Evolutionary conservation across 2,888 invertebrate species (phyloP).

Genomic region (Volucella inflata): DNA sequence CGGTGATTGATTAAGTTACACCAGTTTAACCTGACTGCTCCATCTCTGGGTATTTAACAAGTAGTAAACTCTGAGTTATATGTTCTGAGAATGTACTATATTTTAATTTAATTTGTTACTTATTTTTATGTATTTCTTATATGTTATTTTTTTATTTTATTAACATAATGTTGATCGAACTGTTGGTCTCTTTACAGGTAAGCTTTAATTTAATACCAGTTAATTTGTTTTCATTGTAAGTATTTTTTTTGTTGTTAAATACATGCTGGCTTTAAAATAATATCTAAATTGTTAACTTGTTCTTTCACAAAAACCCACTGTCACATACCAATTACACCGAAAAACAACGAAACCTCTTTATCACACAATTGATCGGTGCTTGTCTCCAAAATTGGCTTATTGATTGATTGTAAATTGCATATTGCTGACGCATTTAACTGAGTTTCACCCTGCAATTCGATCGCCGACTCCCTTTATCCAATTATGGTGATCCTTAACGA

Average conservation of each 20-base stretch:
- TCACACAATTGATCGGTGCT: conserved; percentile 30
- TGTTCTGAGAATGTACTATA: too few relatives aligned
- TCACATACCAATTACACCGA: conserved; percentile 29
- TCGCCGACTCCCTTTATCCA: conserved; percentile 21
- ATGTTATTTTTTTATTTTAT: too few relatives aligned
- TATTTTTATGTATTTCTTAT: background rate
- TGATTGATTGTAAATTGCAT: conserved; percentile 45
- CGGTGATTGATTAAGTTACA: too few relatives aligned
- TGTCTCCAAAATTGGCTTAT: conserved; percentile 26
- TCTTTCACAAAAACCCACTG: background rate
- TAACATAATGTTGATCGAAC: too few relatives aligned
- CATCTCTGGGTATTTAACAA: too few relatives aligned
- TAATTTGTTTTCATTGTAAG: background rate
- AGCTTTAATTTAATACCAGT: conserved; percentile 4
- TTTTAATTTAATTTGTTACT: background rate
- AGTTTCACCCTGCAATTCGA: conserved; percentile 18
- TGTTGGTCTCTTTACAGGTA: conserved; percentile 30
- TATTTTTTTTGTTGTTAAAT: too few relatives aligned
- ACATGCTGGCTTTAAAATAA: too few relatives aligned
- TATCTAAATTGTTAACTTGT: too few relatives aligned
- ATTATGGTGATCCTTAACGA: conserved; percentile 48
- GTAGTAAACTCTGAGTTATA: too few relatives aligned
- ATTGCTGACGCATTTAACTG: conserved; percentile 53
- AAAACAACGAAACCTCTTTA: conserved; percentile 13
- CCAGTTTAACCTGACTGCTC: too few relatives aligned